Evolutionary conservation across 2,113 vertebrate species (phyloP).

Genomic region (Cinclus mexicanus): DNA sequence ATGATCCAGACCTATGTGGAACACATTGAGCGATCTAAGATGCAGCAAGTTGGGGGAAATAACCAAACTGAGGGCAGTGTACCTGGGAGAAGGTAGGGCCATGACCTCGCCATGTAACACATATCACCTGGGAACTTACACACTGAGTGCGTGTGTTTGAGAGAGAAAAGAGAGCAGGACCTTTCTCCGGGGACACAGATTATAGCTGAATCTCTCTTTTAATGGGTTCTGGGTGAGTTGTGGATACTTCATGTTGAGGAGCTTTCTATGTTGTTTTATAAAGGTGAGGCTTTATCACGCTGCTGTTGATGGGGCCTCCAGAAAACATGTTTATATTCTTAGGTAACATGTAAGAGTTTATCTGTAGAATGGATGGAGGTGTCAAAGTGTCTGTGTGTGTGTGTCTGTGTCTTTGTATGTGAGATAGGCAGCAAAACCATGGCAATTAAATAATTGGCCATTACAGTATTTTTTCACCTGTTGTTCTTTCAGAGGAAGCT

Average conservation of each 20-base stretch:
- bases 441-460: neutral
- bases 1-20: constrained; percentile 99
- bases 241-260: neutral
- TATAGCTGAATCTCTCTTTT: neutral
- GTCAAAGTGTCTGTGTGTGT: neutral
- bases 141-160: neutral
- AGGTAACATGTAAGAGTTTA: neutral
- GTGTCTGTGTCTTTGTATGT: neutral
- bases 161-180: neutral
- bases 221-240: neutral
- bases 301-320: neutral
- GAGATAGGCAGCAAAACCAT: neutral
- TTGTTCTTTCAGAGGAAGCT: neutral
- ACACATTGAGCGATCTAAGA: constrained; percentile 94
- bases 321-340: neutral
- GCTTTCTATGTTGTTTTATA: neutral
- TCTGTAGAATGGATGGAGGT: neutral
- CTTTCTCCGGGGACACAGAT: neutral
- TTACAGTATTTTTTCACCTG: neutral
- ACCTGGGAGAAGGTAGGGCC: constrained; percentile 87
- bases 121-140: neutral
- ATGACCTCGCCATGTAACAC: neutral
- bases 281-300: neutral
- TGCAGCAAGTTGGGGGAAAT: constrained; percentile 88
- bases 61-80: constrained; percentile 87